These are phyloP conservation scores for Amphiduros pacificus DNA, from an alignment of 2,888 invertebrate species.

Conservation along the genomic window DNA sequence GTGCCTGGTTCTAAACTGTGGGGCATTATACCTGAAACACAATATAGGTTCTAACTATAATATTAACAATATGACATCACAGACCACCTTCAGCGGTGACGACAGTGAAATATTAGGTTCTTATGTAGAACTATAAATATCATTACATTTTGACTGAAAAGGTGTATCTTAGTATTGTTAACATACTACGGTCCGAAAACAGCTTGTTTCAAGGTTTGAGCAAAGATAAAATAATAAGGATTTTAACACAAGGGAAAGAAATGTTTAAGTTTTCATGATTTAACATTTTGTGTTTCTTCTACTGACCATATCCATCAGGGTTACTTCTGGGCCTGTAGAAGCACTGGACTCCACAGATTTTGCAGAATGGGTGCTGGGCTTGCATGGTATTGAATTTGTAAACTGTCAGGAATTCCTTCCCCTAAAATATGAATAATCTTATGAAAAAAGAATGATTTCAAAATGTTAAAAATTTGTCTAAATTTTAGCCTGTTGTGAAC, in stretches of 20 bases:
- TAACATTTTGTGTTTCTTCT: no score
- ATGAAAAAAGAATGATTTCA: not conserved
- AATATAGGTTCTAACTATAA: not conserved
- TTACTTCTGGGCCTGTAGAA: slow-evolving; percentile 64
- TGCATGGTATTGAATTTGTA: slow-evolving; percentile 61
- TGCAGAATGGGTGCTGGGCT: slow-evolving; percentile 62
- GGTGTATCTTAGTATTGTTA: no score
- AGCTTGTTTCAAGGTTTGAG: no score
- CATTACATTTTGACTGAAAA: not conserved
- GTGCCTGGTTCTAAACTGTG: slow-evolving; percentile 58
- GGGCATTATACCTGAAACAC: slow-evolving; percentile 53
- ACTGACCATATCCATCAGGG: slow-evolving; percentile 62
- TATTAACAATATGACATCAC: not conserved
- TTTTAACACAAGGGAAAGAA: no score
- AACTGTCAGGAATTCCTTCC: slow-evolving; percentile 57
- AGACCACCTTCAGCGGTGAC: not conserved
- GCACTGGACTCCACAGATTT: slow-evolving; percentile 63
- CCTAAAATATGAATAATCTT: slow-evolving; percentile 44
- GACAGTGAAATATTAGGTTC: not conserved
- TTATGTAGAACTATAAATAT: not conserved
- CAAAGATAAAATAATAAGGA: no score
- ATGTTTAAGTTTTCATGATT: no score
- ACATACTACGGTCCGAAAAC: no score
- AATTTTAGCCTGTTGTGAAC: not conserved
- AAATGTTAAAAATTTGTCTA: not conserved